Evolutionary conservation across 2,888 invertebrate species (phyloP), one percentile per base, ranked within the genome.

Genomic region (Rhynchonema sp.): DNA sequence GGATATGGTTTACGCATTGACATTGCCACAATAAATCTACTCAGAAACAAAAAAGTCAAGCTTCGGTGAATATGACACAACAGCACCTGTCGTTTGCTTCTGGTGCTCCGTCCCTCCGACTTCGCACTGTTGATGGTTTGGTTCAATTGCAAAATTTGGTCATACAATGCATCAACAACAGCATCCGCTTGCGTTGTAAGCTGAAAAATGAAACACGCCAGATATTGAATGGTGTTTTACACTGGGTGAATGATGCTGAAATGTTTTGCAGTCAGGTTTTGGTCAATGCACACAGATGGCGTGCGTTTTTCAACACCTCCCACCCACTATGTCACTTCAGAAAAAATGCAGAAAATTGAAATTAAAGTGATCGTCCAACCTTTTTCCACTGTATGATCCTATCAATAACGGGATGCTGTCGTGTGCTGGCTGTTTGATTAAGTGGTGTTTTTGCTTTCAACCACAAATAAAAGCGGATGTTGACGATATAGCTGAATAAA

Each of bases 351-450:
- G 9, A 38, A 17, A 38, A 38, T 6, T 17, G 38, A n/a, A n/a
- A n/a, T n/a, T n/a, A n/a, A 17, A 38, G 38, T 17, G 38, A 17
- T 17, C 17, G 6, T 38, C 63, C 66, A 65, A 76, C 76, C 67
- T 76, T 74, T 66, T 74, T 72, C 69, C 85, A 85, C 70, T 87
- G 86, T 62, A 84, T 83, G 58, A 94, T 77, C 63, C 87, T 80
- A 72, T 86, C 85, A 54, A 87, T 81, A 22, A 92, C 82, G n/a
- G 94, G 92, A 78, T 96, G 94, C 66, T 83, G 83, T 68, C 83
- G 62, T 56, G 66, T 65, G n/a, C 59, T 64, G 27, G 86, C 79
- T 59, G 81, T 79, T 27, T 80, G 76, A 67, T 17, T n/a, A n/a
- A 49, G 9, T 49, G 49, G 49, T 17, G 82, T 82, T 69, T 83